Conservation (phyloP, 1,140 invertebrate genomes). For the Magallana gigas region DNA sequence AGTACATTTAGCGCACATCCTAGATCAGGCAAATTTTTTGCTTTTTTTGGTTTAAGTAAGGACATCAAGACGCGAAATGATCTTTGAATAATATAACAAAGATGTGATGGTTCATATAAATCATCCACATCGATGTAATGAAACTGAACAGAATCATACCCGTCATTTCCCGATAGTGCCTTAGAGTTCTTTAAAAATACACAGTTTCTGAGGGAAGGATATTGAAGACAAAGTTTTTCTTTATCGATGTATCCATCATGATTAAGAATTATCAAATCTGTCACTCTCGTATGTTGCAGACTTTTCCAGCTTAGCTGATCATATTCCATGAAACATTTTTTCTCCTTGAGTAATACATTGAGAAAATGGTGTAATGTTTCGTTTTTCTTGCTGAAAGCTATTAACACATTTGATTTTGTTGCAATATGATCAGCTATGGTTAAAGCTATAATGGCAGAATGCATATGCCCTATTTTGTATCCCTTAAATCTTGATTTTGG, state of each 20-base stretch:
- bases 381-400: neutral
- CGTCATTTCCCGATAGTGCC: neutral
- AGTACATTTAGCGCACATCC: neutral
- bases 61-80: neutral
- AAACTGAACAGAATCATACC: neutral
- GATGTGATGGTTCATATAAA: neutral
- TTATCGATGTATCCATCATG: neutral
- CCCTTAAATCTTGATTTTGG: neutral
- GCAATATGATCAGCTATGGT: conserved; percentile 18
- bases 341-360: neutral
- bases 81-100: neutral
- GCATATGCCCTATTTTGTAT: neutral
- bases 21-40: neutral
- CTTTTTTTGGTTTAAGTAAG: neutral
- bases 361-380: neutral
- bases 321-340: neutral
- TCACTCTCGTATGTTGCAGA: neutral
- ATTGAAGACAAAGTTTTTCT: neutral
- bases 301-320: neutral
- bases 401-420: neutral
- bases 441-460: neutral
- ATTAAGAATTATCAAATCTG: neutral
- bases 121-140: neutral
- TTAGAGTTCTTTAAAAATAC: neutral
- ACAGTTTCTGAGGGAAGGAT: neutral